Evolutionary conservation across 2,113 vertebrate genomes (phyloP).

Genomic region (Merops nubicus): DNA sequence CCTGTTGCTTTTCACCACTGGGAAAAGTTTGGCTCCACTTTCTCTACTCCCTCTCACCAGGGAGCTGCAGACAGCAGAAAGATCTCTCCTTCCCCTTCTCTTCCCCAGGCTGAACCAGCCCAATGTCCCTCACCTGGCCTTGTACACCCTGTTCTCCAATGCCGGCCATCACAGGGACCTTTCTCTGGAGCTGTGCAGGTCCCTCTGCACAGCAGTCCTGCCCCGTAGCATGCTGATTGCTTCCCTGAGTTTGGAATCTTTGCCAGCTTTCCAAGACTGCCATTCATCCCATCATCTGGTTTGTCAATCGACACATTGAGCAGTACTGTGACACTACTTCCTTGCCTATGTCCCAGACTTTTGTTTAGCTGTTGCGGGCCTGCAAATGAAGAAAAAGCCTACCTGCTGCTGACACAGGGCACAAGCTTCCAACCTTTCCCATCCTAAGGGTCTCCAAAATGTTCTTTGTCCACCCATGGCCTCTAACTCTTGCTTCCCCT

Average conservation of each 20-base stretch:
- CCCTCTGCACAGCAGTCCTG: not conserved
- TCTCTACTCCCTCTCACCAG: not conserved
- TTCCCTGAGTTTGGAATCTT: too few species aligned
- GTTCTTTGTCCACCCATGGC: fast-evolving
- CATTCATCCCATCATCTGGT: not conserved
- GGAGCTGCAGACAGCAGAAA: not conserved
- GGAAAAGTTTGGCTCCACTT: not conserved
- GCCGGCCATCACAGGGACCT: not conserved
- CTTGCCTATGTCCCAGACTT: not conserved
- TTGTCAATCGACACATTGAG: not conserved
- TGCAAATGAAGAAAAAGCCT: not conserved
- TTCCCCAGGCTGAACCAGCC: not conserved
- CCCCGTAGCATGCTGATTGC: not conserved
- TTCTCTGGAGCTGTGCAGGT: not conserved
- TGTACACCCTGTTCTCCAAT: not conserved
- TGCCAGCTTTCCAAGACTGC: not conserved
- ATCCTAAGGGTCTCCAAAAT: not conserved
- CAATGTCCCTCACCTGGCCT: fast-evolving
- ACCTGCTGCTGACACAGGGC: not conserved
- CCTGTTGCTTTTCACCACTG: not conserved
- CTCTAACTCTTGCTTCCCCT: not conserved
- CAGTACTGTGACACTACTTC: not conserved
- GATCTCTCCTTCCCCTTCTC: not conserved
- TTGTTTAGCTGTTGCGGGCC: not conserved
- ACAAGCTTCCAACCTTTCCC: not conserved